These are phyloP conservation scores for Planococcus citri DNA, from an alignment of 1,140 invertebrate species.

Conservation along the genomic window DNA sequence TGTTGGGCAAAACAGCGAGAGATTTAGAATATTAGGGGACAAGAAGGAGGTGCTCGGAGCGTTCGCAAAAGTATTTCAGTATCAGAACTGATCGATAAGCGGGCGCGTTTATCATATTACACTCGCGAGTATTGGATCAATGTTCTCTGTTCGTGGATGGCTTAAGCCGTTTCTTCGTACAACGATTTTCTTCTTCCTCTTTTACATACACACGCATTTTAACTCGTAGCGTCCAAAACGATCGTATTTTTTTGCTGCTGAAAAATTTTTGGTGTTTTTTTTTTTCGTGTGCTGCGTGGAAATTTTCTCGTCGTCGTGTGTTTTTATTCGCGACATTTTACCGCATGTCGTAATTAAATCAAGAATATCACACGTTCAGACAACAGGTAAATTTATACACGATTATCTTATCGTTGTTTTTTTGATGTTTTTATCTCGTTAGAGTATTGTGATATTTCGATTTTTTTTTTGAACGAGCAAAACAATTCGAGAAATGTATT, in stretches of 20 bases:
- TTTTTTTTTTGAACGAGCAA: too few species aligned
- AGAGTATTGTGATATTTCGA: too few species aligned
- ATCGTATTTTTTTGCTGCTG: background rate
- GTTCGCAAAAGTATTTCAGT: slow-evolving; percentile 20
- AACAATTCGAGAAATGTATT: too few species aligned
- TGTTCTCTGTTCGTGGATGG: slow-evolving; percentile 18
- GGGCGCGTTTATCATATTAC: slow-evolving; percentile 19
- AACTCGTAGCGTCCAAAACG: too few species aligned
- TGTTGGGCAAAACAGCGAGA: background rate
- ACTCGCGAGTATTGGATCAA: slow-evolving; percentile 20
- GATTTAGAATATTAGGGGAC: slow-evolving; percentile 10
- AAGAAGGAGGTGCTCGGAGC: slow-evolving; percentile 5
- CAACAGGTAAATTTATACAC: background rate
- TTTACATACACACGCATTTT: too few species aligned
- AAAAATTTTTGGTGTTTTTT: background rate
- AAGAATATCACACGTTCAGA: background rate
- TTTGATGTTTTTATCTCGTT: too few species aligned
- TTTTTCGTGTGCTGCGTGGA: background rate
- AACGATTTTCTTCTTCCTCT: background rate
- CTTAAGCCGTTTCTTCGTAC: slow-evolving; percentile 3
- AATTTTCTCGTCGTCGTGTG: too few species aligned
- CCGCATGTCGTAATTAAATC: background rate
- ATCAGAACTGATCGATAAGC: slow-evolving; percentile 20
- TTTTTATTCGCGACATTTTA: background rate
- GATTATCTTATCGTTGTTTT: too few species aligned